Percentiles rank a stretch among this genome's conserved stretches.
These are phyloP conservation scores for Cosmorhoe ocellata DNA, from an alignment of 2,888 invertebrate species.

Conservation along the genomic window DNA sequence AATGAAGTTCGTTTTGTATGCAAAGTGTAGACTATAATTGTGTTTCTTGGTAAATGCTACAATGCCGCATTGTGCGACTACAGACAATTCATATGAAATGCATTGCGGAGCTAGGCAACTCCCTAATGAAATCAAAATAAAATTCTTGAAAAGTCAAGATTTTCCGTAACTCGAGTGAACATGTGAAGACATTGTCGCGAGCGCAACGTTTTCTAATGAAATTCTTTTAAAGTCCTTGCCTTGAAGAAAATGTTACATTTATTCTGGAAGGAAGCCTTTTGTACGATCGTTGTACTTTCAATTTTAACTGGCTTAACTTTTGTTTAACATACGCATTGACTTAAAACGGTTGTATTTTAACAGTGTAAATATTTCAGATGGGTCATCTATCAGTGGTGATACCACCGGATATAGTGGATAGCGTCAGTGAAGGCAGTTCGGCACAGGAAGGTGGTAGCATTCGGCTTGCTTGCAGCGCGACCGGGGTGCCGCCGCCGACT, in stretches of 20 bases:
- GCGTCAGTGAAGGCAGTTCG: conserved; percentile 88
- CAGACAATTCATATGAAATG: conserved; percentile 25
- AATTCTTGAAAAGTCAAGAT: conserved; percentile 11
- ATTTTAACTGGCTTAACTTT: background rate
- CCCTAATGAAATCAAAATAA: conserved; percentile 25
- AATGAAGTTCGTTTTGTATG: conserved; percentile 32
- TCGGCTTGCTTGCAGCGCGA: conserved; percentile 89
- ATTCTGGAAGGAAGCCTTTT: background rate
- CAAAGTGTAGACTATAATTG: conserved; percentile 27
- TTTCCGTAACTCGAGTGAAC: conserved; percentile 14
- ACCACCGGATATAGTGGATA: conserved; percentile 93
- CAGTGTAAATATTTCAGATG: conserved; percentile 81
- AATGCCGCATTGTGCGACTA: conserved; percentile 21
- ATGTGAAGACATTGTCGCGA: conserved; percentile 13
- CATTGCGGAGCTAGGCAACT: conserved; percentile 19
- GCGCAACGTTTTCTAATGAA: conserved; percentile 13
- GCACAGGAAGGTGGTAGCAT: conserved; percentile 91
- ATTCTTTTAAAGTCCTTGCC: conserved; percentile 9
- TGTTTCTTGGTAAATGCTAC: conserved; percentile 25
- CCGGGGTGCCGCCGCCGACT: conserved; percentile 90
- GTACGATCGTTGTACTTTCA: conserved; percentile 4
- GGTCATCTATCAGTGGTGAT: conserved; percentile 93
- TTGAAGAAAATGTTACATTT: conserved; percentile 4
- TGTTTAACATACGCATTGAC: background rate
- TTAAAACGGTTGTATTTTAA: background rate